These are phyloP conservation scores for Eremophila alpestris DNA, from an alignment of 2,797 vertebrate genomes.

Conservation along the genomic window DNA sequence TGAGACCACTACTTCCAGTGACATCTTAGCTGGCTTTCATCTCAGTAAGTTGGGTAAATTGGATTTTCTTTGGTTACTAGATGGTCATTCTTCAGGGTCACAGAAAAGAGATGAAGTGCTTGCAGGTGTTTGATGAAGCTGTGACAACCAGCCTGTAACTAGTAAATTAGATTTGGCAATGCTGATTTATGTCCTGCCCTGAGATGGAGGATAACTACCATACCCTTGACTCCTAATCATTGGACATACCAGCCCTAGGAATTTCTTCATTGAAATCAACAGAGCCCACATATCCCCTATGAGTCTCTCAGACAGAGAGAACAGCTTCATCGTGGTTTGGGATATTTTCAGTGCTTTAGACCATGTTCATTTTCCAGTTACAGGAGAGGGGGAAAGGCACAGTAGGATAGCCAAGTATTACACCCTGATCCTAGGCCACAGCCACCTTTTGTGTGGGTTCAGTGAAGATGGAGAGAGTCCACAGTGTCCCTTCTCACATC, in stretches of 20 bases:
- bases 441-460: background rate
- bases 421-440: background rate
- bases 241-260: background rate
- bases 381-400: accelerated
- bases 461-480: background rate
- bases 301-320: background rate
- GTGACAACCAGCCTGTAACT: background rate
- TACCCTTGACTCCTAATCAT: background rate
- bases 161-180: background rate
- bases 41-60: background rate
- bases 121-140: background rate
- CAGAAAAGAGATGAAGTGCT: background rate
- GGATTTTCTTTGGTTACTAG: background rate
- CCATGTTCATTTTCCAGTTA: background rate
- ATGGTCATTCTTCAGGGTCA: background rate
- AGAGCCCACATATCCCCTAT: background rate
- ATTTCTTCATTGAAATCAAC: background rate
- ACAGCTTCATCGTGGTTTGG: background rate
- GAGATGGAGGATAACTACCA: background rate
- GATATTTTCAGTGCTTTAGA: background rate
- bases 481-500: accelerated
- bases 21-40: background rate
- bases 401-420: background rate
- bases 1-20: background rate
- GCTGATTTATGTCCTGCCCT: background rate